phyloP scores from a whole-genome alignment of 2,888 invertebrate genomes.

The Hemithea aestivaria region DNA sequence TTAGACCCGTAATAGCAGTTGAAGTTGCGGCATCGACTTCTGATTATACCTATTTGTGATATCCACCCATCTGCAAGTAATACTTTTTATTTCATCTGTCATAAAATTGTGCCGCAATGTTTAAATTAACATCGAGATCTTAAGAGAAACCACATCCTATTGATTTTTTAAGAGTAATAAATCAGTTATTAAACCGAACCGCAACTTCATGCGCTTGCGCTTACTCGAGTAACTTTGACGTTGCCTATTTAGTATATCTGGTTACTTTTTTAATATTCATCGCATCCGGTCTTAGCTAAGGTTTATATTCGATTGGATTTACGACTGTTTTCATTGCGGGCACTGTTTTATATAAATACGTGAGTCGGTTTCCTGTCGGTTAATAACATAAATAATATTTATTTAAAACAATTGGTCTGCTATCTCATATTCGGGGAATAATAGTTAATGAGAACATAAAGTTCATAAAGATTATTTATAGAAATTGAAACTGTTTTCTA shows the following conservation, averaged over 20 bases:
- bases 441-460: slow-evolving; percentile 8
- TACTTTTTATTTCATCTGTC: slow-evolving; percentile 34
- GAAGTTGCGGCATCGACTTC: too few species aligned
- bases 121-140: slow-evolving; percentile 44
- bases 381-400: slow-evolving; percentile 67
- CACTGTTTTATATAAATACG: slow-evolving; percentile 74
- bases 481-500: too few species aligned
- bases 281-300: slow-evolving; percentile 61
- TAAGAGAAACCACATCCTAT: slow-evolving; percentile 65
- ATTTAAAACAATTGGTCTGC: slow-evolving; percentile 63
- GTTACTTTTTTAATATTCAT: slow-evolving; percentile 66
- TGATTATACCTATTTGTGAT: too few species aligned
- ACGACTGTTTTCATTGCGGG: slow-evolving; percentile 75
- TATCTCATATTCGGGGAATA: slow-evolving; percentile 10
- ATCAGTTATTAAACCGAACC: slow-evolving; percentile 57
- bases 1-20: too few species aligned
- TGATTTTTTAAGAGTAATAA: slow-evolving; percentile 57
- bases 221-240: slow-evolving; percentile 38
- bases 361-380: slow-evolving; percentile 68
- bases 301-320: slow-evolving; percentile 75
- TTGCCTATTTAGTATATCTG: slow-evolving; percentile 47
- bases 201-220: slow-evolving; percentile 42
- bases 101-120: slow-evolving; percentile 45
- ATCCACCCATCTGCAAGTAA: too few species aligned
- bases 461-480: too few species aligned